phyloP scores from a whole-genome alignment of 2,113 vertebrate genomes.

The Malaclemys terrapin region DNA sequence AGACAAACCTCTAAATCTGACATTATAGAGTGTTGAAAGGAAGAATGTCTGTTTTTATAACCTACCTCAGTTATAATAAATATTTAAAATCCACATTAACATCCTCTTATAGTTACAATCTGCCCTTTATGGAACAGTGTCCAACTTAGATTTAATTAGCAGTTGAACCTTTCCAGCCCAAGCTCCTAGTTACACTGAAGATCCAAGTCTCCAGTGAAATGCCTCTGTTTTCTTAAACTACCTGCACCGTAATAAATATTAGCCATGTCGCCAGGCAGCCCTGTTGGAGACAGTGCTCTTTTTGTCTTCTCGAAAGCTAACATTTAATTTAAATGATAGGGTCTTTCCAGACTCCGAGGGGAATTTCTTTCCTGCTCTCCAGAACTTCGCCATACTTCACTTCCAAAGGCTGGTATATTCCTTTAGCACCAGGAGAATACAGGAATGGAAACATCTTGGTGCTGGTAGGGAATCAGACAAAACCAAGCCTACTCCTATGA shows the following conservation, averaged over 20 bases:
- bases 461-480: constrained; percentile 12
- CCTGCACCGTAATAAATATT: constrained; percentile 79
- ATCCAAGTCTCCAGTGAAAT: constrained; percentile 65
- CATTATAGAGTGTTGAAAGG: constrained; percentile 97
- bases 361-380: constrained; percentile 64
- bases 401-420: background rate
- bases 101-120: constrained; percentile 83
- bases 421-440: constrained; percentile 21
- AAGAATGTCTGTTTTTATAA: constrained; percentile 98
- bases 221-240: constrained; percentile 83
- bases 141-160: constrained; percentile 88
- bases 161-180: constrained; percentile 70
- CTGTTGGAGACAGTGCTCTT: constrained; percentile 60
- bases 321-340: constrained; percentile 79
- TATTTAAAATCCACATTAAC: constrained; percentile 87
- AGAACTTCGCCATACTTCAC: constrained; percentile 58
- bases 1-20: constrained; percentile 96
- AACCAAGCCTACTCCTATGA: background rate
- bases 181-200: constrained; percentile 70
- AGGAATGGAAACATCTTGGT: constrained; percentile 25
- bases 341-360: constrained; percentile 71
- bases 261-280: constrained; percentile 66
- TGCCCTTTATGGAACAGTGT: constrained; percentile 81
- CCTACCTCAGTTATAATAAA: constrained; percentile 95
- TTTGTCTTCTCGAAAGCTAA: constrained; percentile 73